Percentiles rank a stretch among this genome's conserved stretches.
phyloP scores from a whole-genome alignment of 2,113 vertebrate genomes.

The Hippocampus mohnikei region DNA sequence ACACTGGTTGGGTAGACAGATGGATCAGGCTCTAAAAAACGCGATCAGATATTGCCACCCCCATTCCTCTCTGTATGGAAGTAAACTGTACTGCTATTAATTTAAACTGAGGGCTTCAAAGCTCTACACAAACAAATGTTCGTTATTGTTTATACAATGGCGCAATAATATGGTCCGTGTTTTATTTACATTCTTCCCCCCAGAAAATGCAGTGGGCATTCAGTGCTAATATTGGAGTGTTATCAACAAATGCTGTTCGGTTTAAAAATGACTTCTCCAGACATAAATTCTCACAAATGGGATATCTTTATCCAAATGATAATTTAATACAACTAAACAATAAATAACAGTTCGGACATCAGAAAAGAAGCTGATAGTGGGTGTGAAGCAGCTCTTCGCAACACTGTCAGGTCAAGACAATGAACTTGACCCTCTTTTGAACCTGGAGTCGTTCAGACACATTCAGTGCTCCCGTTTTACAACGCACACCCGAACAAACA shows the following conservation, averaged over 20 bases:
- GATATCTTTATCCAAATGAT: not conserved
- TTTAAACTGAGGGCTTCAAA: not conserved
- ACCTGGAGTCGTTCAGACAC: slow-evolving; percentile 39
- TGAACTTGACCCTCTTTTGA: slow-evolving; percentile 63
- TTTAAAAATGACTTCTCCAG: not conserved
- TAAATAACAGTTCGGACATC: not conserved
- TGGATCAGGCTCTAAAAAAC: slow-evolving; percentile 51
- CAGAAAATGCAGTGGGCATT: not conserved
- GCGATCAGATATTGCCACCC: slow-evolving; percentile 44
- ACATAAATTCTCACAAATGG: not conserved
- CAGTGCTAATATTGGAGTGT: not conserved
- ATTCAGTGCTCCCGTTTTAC: slow-evolving; percentile 39
- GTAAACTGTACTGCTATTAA: slow-evolving; percentile 12
- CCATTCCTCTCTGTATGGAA: slow-evolving; percentile 7
- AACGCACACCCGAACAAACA: not conserved
- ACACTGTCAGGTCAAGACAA: slow-evolving; percentile 16
- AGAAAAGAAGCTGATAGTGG: not conserved
- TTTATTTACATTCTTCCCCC: not conserved
- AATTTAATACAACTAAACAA: not conserved
- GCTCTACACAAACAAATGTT: not conserved
- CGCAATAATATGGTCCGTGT: not conserved
- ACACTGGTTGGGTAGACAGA: slow-evolving; percentile 58
- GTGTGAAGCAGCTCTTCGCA: slow-evolving; percentile 27
- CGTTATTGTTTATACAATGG: not conserved
- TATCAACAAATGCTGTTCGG: not conserved